These are phyloP conservation scores for Chrysaora quinquecirrha DNA, from an alignment of 30 jellyfish, hydroid and myxozoan genomes.

Conservation along the genomic window DNA sequence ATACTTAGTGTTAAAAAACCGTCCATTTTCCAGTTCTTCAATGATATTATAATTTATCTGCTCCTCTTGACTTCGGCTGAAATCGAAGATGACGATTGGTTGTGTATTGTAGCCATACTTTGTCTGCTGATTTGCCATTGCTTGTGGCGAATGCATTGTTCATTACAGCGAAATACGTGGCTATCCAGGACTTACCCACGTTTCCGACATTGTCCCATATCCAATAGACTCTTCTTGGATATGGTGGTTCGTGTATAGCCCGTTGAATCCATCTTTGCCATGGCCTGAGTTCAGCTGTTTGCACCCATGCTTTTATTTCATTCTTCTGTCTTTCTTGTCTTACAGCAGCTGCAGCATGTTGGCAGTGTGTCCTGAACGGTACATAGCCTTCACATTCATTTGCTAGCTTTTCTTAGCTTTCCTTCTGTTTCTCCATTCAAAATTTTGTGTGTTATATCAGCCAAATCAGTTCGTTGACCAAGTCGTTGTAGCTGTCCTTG, in stretches of 20 bases:
- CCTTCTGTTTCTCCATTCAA: too few species aligned
- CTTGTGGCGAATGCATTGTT: neutral
- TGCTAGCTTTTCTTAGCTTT: too few species aligned
- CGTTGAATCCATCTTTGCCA: neutral
- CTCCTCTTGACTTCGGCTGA: constrained; percentile 26
- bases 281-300: neutral
- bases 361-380: too few species aligned
- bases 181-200: constrained; percentile 16
- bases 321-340: neutral
- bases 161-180: constrained; percentile 4
- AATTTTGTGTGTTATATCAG: too few species aligned
- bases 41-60: constrained; percentile 2
- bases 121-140: constrained; percentile 16
- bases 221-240: neutral
- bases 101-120: constrained; percentile 6
- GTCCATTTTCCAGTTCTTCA: constrained; percentile 2
- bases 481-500: too few species aligned
- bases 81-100: constrained; percentile 8
- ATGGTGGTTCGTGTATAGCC: neutral
- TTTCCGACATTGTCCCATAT: constrained; percentile 19
- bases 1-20: neutral
- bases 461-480: too few species aligned
- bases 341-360: too few species aligned
- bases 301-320: neutral
- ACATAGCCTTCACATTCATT: too few species aligned